Conservation (phyloP, 2,113 vertebrate species). For the Austrofundulus limnaeus region DNA sequence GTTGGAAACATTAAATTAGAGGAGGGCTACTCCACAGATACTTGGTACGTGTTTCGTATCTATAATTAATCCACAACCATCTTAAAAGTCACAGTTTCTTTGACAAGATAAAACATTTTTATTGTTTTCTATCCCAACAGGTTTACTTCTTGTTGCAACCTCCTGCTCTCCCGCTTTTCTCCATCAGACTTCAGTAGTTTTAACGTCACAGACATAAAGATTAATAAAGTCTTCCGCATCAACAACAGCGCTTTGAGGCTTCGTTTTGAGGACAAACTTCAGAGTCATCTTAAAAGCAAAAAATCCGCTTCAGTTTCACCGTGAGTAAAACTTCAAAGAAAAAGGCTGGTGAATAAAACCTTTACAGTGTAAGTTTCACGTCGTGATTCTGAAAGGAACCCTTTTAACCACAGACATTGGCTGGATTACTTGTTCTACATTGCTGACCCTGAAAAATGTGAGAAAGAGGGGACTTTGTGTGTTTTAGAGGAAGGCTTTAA, state of each 20-base stretch:
- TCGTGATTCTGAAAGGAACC: not conserved
- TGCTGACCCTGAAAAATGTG: conserved; percentile 73
- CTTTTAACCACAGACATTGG: conserved; percentile 70
- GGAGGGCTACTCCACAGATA: conserved; percentile 78
- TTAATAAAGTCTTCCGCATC: conserved; percentile 80
- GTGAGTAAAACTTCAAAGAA: conserved; percentile 61
- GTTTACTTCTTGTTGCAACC: conserved; percentile 83
- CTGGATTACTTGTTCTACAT: conserved; percentile 85
- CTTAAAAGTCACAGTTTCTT: not conserved
- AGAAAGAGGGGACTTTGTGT: conserved; percentile 78
- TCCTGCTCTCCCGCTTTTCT: conserved; percentile 83
- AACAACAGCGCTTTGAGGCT: conserved; percentile 82
- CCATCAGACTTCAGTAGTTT: conserved; percentile 76
- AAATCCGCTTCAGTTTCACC: conserved; percentile 51
- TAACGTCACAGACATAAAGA: conserved; percentile 78
- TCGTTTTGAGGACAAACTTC: conserved; percentile 85
- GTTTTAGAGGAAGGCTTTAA: conserved; percentile 84
- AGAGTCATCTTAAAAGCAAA: conserved; percentile 70
- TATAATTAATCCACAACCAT: not conserved
- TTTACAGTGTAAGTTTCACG: not conserved
- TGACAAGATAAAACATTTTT: not conserved
- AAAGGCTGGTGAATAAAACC: not conserved
- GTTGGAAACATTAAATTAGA: conserved; percentile 86
- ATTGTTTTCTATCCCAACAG: conserved; percentile 52
- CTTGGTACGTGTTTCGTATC: conserved; percentile 69